Evolutionary conservation across 2,797 vertebrate species (phyloP).

Genomic region (Acropternis orthonyx): DNA sequence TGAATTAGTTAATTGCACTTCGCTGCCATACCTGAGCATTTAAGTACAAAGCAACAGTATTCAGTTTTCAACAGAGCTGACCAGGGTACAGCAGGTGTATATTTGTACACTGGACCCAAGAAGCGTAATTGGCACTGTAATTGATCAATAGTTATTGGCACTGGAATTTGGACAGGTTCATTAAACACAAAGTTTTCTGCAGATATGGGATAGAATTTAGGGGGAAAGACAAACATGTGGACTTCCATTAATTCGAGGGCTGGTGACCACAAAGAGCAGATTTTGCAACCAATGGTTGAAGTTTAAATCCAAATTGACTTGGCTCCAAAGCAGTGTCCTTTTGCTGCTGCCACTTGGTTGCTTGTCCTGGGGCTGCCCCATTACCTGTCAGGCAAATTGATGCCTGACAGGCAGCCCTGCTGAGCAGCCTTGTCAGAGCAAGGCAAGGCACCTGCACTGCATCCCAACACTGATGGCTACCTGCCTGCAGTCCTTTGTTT

Average conservation of each 20-base stretch:
- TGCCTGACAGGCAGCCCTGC: not conserved
- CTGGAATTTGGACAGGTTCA: not conserved
- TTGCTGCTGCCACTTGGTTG: not conserved
- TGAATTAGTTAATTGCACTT: not conserved
- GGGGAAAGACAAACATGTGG: not conserved
- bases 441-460: not conserved
- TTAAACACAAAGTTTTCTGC: not conserved
- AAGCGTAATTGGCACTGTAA: not conserved
- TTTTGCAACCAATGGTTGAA: not conserved
- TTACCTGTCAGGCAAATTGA: not conserved
- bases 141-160: not conserved
- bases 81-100: not conserved
- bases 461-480: rapidly evolving
- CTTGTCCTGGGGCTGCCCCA: rapidly evolving
- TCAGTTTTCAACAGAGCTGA: not conserved
- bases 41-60: not conserved
- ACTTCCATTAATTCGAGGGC: not conserved
- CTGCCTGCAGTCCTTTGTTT: not conserved
- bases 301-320: not conserved
- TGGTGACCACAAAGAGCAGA: not conserved
- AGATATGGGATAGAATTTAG: not conserved
- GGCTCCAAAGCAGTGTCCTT: rapidly evolving
- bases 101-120: not conserved
- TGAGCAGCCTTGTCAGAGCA: rapidly evolving
- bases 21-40: not conserved